phyloP scores from a whole-genome alignment of 2,113 vertebrate species.

The Nerophis lumbriciformis region DNA sequence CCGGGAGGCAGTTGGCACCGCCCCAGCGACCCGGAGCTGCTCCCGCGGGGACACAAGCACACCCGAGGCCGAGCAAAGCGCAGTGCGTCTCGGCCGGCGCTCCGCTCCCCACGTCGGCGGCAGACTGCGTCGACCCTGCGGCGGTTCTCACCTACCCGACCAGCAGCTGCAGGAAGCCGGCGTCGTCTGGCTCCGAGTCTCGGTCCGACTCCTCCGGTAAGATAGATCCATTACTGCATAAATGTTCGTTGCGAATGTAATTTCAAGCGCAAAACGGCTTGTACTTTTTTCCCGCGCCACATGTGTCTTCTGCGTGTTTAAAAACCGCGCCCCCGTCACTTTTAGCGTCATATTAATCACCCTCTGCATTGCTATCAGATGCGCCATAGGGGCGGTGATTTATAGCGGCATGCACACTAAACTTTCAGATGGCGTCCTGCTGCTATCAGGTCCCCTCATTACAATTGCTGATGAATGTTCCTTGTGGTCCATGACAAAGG shows the following conservation, averaged over 20 bases:
- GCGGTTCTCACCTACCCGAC: slow-evolving; percentile 80
- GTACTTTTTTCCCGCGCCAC: slow-evolving; percentile 12
- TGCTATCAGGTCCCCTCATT: slow-evolving; percentile 24
- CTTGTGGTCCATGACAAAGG: slow-evolving; percentile 36
- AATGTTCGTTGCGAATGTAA: slow-evolving; percentile 32
- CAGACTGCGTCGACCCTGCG: slow-evolving; percentile 81
- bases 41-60: slow-evolving; percentile 36
- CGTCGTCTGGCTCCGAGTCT: slow-evolving; percentile 90
- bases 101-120: slow-evolving; percentile 54
- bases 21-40: slow-evolving; percentile 20
- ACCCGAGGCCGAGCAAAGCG: slow-evolving; percentile 47
- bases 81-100: slow-evolving; percentile 61
- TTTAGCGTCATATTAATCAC: slow-evolving; percentile 13
- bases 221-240: slow-evolving; percentile 51
- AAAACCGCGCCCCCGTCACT: slow-evolving; percentile 50
- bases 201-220: slow-evolving; percentile 93
- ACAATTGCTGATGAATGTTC: slow-evolving; percentile 37
- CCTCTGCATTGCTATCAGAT: slow-evolving; percentile 38
- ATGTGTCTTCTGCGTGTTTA: slow-evolving; percentile 34
- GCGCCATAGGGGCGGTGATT: slow-evolving; percentile 49
- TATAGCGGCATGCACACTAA: slow-evolving; percentile 20
- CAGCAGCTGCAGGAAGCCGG: slow-evolving; percentile 74
- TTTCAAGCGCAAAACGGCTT: background rate
- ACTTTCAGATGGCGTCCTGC: slow-evolving; percentile 26
- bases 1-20: slow-evolving; percentile 61